Evolutionary conservation across 2,113 vertebrate genomes (phyloP), one percentile per base, ranked within the genome.

Genomic region (Megatriorchis doriae): DNA sequence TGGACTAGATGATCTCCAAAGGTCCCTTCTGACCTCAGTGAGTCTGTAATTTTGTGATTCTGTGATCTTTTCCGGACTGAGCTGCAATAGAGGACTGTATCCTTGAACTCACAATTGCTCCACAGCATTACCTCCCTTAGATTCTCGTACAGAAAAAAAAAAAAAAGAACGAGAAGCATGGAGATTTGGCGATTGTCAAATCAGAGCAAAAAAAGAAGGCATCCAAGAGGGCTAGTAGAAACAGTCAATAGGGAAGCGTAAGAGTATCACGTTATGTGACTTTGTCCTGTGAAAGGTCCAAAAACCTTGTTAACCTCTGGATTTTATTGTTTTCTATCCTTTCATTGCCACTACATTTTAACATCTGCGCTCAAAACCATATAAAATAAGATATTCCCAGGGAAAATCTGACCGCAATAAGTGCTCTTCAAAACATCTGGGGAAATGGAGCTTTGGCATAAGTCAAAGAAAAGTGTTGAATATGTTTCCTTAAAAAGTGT

Each of bases 401-500:
- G 34, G 13, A 84, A 89, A 72, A 63, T 75, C 25, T 87, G 36
- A 58, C 17, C 19, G 2, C 7, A 61, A 20, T 10, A 40, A 27
- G 5, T 36, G 11, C 38, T 53, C 32, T 53, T 62, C 55, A 90
- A 79, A 82, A 79, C 48, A 55, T 27, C 38, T 59, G n/a, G 26
- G 29, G 47, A 67, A 62, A 81, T 9, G 11, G 42, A 90, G 29
- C 13, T 67, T 78, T 53, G 42, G 17, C 19, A 47, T 7, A 63
- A 63, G 13, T 5, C 22, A 11, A 79, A 68, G 14, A 45, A 53
- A 74, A 59, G 3, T 25, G 32, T 10, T 48, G 13, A 84, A 65
- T 36, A 11, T 13, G 1, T 63, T 63, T 81, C 50, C 12, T 74
- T 66, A 29, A 90, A 73, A 68, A 23, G 0, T 0, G 0, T 56